Evolutionary conservation across 1,140 invertebrate species (phyloP), one percentile per base, ranked within the genome.

Genomic region (Drosophila virilis): DNA sequence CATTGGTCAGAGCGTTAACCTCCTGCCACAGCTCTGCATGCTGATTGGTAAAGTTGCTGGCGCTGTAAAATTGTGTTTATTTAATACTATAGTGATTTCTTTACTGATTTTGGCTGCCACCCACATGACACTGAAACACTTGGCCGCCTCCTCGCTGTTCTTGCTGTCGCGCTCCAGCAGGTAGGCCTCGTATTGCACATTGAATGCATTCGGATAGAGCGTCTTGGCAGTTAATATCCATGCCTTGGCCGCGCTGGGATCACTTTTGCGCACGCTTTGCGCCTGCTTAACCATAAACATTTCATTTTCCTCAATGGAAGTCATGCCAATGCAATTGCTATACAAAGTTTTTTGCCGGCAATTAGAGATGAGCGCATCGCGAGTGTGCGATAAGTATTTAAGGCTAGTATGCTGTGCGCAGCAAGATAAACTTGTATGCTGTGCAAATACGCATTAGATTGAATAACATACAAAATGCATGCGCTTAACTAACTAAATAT

Each of bases 141-240:
- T 95, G 8, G 97, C 96, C 57, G 96, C 96, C 93, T 97, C 96
- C 80, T 96, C 95, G 4, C 96, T 94, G 93, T 97, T 96, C 75
- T 95, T 95, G 4, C 95, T 95, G 67, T 95, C 93, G 91, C 97
- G 97, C 85, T 97, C 96, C 79, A 97, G 94, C 55, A 95, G 92
- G 86, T 97, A 98, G 0, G 96, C 96, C 93, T 97, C 96, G 92
- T 97, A 96, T 94, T 98, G 97, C 48, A 98, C 95, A 80, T 95
- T 95, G 84, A 97, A 97, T 91, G 97, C 97, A 37, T 96, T 94
- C 0, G 97, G 97, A 94, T 96, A 97, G 65, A 98, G 93, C 8
- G 96, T 96, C 94, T 96, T 97, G 0, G 97, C 97, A 8, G 97
- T 97, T n/a, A 98, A 94, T 93, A 98, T 95, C 97, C 97, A 98